phyloP scores from a whole-genome alignment of 2,113 vertebrate species.

The Felis catus region F.catus_Fca126_mat1.0 CM031421.1:96659501-96660000 shows the following conservation, averaged over 20 bases:
- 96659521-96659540: neutral
- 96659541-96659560: conserved; percentile 54
- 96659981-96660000: neutral
- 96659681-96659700: neutral
- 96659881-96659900: fast-evolving
- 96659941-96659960: neutral
- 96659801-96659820: neutral
- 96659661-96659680: neutral
- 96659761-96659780: neutral
- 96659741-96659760: neutral
- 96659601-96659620: neutral
- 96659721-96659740: neutral
- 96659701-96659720: neutral
- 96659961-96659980: neutral
- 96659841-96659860: neutral
- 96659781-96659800: too few species aligned
- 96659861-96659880: neutral
- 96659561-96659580: neutral
- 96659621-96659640: neutral
- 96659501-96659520: neutral
- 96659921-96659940: neutral
- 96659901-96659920: neutral
- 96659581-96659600: neutral
- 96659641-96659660: neutral
- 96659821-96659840: neutral